These are phyloP conservation scores for Cecropterus lyciades DNA, from an alignment of 1,140 invertebrate genomes.

Conservation along the genomic window DNA sequence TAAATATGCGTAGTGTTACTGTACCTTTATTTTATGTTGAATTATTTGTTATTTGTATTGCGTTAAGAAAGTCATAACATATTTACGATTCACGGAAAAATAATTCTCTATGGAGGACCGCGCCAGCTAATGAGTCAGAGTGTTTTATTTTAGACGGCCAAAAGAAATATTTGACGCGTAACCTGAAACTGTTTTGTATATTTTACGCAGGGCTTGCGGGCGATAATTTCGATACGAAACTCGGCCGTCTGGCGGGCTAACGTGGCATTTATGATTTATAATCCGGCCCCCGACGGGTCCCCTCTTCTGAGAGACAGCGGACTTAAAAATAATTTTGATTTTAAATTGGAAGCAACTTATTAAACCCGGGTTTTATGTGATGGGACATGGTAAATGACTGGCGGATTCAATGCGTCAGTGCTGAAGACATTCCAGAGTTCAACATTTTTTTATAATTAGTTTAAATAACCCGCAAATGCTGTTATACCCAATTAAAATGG, in stretches of 20 bases:
- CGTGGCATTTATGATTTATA: conserved; percentile 82
- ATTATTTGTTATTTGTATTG: conserved; percentile 11
- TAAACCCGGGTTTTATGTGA: conserved; percentile 64
- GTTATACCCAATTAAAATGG: not conserved
- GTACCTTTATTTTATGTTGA: too few relatives aligned
- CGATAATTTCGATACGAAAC: conserved; percentile 77
- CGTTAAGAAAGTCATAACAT: conserved; percentile 22
- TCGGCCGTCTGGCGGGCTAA: conserved; percentile 61
- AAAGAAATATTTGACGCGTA: conserved; percentile 75
- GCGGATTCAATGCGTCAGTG: conserved; percentile 25
- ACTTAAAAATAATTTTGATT: conserved; percentile 75
- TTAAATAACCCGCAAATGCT: not conserved
- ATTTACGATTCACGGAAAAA: conserved; percentile 25
- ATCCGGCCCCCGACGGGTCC: conserved; percentile 72
- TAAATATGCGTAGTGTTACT: too few relatives aligned
- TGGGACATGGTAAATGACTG: conserved; percentile 53
- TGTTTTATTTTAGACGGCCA: conserved; percentile 64
- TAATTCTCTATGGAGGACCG: conserved; percentile 31
- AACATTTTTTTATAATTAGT: conserved; percentile 5
- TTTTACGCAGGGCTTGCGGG: conserved; percentile 66
- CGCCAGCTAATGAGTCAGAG: conserved; percentile 60
- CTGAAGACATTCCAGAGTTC: conserved; percentile 20
- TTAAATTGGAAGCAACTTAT: conserved; percentile 78
- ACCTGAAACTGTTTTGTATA: conserved; percentile 80
- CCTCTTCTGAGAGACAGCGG: conserved; percentile 70